Evolutionary conservation across 1,140 invertebrate species (phyloP).

Genomic region (Pectinophora gossypiella): DNA sequence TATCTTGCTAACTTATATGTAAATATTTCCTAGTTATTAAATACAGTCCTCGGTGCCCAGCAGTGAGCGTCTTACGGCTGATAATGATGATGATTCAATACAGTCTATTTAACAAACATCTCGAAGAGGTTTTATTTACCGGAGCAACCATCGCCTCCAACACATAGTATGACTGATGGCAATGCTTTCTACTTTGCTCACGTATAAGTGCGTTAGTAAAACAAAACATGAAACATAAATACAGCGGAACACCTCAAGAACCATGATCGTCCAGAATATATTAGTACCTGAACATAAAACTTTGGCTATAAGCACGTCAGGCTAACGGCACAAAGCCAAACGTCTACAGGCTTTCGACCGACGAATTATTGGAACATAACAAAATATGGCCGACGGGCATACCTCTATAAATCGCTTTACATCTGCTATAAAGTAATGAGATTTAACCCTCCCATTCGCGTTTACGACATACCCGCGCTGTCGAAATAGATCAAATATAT

Average conservation of each 20-base stretch:
- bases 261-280: not conserved
- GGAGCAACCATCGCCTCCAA: too few species aligned
- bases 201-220: not conserved
- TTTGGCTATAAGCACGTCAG: not conserved
- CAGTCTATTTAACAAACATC: too few species aligned
- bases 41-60: too few species aligned
- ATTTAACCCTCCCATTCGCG: conserved; percentile 60
- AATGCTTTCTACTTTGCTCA: not conserved
- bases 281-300: not conserved
- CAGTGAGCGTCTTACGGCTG: too few species aligned
- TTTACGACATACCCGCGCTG: conserved; percentile 54
- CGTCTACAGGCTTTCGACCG: conserved; percentile 2
- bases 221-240: not conserved
- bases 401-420: conserved; percentile 63
- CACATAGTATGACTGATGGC: not conserved
- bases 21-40: too few species aligned
- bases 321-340: not conserved
- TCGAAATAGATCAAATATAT: conserved; percentile 46
- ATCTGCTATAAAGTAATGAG: conserved; percentile 68
- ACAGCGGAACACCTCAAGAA: not conserved
- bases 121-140: too few species aligned
- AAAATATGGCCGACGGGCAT: conserved; percentile 43
- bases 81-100: too few species aligned
- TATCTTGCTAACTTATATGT: too few species aligned
- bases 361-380: conserved; percentile 56